Conservation (phyloP, 2,113 vertebrate species). For the Halichoeres trimaculatus region DNA sequence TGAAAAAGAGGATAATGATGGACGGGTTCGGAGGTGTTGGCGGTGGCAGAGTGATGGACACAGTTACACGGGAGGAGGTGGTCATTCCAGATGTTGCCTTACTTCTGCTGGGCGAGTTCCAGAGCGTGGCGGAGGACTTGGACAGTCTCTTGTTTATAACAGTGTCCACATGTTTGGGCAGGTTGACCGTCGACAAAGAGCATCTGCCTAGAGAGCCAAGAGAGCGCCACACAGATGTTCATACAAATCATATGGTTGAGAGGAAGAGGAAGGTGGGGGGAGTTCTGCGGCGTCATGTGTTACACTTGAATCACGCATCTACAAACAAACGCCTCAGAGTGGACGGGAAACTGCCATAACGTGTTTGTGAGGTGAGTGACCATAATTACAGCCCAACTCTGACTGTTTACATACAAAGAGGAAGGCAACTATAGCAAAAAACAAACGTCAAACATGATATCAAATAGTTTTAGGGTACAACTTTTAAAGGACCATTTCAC, state of each 20-base stretch:
- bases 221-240: constrained; percentile 83
- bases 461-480: background rate
- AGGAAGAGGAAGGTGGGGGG: background rate
- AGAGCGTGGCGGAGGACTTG: constrained; percentile 99
- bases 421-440: background rate
- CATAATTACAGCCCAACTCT: background rate
- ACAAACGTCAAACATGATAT: background rate
- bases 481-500: background rate
- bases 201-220: constrained; percentile 95
- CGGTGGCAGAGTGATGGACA: constrained; percentile 61
- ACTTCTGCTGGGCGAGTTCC: constrained; percentile 99
- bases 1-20: constrained; percentile 59
- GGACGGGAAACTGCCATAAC: background rate
- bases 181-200: constrained; percentile 98
- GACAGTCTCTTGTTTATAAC: constrained; percentile 99
- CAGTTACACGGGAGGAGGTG: constrained; percentile 36
- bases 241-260: constrained; percentile 63
- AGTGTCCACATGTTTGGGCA: constrained; percentile 99
- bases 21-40: constrained; percentile 57
- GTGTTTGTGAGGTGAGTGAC: background rate
- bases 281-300: constrained; percentile 21
- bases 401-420: background rate
- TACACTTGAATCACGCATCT: constrained; percentile 7
- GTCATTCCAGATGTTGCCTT: constrained; percentile 84
- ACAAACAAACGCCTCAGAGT: constrained; percentile 14